phyloP scores from a whole-genome alignment of 2,797 vertebrate species.

The Triplophysa bombifrons region DNA sequence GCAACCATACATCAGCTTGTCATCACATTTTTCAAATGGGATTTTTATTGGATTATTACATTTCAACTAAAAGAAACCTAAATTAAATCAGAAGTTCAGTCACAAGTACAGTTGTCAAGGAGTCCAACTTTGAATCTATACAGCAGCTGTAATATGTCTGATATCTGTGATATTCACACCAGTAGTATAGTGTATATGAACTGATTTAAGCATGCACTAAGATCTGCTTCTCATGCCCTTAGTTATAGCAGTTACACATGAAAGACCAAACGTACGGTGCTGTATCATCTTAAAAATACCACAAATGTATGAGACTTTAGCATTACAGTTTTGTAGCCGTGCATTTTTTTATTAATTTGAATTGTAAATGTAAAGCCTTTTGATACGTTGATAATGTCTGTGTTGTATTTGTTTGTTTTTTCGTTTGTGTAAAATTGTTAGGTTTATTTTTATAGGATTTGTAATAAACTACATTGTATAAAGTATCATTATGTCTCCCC shows the following conservation, averaged over 20 bases:
- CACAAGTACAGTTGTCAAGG: not conserved
- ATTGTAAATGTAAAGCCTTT: constrained; percentile 27
- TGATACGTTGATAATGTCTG: constrained; percentile 19
- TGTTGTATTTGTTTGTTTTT: not conserved
- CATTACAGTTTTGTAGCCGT: too few species aligned
- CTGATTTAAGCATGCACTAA: not conserved
- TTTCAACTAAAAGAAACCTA: not conserved
- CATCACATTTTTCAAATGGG: not conserved
- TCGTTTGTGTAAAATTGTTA: constrained; percentile 14
- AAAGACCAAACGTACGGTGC: not conserved
- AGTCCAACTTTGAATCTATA: not conserved
- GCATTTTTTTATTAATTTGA: too few species aligned
- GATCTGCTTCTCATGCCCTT: not conserved
- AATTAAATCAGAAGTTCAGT: not conserved
- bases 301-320: not conserved
- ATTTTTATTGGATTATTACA: not conserved
- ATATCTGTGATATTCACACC: not conserved
- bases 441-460: constrained; percentile 54
- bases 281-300: not conserved
- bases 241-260: not conserved
- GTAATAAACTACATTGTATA: constrained; percentile 52
- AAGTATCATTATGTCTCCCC: not conserved
- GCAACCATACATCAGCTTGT: not conserved
- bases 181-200: too few species aligned
- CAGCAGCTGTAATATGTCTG: not conserved